Conservation (phyloP, 2,797 vertebrate genomes). For the Fistularia tabacaria region DNA sequence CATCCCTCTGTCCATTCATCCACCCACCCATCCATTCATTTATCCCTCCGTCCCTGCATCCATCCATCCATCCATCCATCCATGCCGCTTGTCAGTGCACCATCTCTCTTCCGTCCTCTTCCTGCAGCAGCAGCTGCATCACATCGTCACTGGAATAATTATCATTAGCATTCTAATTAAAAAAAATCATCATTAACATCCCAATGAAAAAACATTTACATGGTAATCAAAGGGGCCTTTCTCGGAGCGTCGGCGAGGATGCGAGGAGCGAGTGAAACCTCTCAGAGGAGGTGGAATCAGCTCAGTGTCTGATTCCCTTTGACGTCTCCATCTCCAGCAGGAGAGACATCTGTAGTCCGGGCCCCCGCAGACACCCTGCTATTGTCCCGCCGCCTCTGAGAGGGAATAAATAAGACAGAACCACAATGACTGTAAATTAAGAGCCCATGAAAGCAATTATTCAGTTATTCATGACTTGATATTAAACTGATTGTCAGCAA, state of each 20-base stretch:
- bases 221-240: constrained; percentile 55
- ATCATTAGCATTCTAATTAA: constrained; percentile 69
- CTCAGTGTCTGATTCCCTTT: constrained; percentile 33
- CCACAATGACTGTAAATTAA: neutral
- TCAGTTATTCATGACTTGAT: no score
- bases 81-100: no score
- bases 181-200: constrained; percentile 61
- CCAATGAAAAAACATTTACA: constrained; percentile 64
- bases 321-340: constrained; percentile 43
- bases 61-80: no score
- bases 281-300: constrained; percentile 50
- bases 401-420: constrained; percentile 16
- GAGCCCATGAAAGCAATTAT: no score
- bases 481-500: no score
- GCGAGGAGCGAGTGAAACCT: constrained; percentile 33
- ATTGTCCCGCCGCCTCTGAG: constrained; percentile 29
- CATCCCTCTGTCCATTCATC: no score
- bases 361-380: constrained; percentile 20
- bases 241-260: constrained; percentile 23
- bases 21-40: no score
- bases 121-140: constrained; percentile 35
- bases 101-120: constrained; percentile 14
- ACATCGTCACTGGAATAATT: constrained; percentile 55
- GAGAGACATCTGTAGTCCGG: neutral
- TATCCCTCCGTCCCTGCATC: no score